Conservation (phyloP, 1,140 invertebrate species). For the Chironomus tepperi region DNA sequence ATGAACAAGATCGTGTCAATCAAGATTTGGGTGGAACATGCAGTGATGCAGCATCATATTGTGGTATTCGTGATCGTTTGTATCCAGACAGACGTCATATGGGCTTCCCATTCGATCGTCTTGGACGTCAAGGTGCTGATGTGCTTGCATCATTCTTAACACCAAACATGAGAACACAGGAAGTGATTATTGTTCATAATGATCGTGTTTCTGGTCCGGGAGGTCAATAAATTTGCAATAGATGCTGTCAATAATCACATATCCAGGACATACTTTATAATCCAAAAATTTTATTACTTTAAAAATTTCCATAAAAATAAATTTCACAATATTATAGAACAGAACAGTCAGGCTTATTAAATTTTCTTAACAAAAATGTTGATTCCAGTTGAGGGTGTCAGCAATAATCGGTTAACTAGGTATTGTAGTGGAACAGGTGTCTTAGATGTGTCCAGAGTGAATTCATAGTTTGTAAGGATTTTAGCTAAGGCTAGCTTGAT, state of each 20-base stretch:
- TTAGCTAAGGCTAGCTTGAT: constrained; percentile 35
- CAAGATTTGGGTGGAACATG: constrained; percentile 40
- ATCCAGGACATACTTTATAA: too few relatives aligned
- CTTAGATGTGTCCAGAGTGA: neutral
- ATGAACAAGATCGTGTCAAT: constrained; percentile 38
- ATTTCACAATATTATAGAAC: too few relatives aligned
- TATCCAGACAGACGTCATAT: constrained; percentile 59
- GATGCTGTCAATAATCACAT: too few relatives aligned
- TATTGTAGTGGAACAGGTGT: constrained; percentile 21
- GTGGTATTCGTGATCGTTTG: constrained; percentile 53
- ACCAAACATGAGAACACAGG: constrained; percentile 50
- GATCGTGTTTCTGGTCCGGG: constrained; percentile 31
- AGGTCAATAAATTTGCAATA: neutral
- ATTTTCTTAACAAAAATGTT: too few relatives aligned
- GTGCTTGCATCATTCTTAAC: constrained; percentile 48
- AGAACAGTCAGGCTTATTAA: too few relatives aligned
- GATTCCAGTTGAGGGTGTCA: too few relatives aligned
- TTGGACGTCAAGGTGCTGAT: constrained; percentile 38
- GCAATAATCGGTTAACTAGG: too few relatives aligned
- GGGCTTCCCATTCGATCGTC: constrained; percentile 63
- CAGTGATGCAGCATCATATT: constrained; percentile 56
- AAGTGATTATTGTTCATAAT: constrained; percentile 41
- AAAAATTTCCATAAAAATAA: too few relatives aligned
- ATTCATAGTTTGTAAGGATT: constrained; percentile 27
- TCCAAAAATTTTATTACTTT: too few relatives aligned